Evolutionary conservation across 2,797 vertebrate species (phyloP).

Genomic region (Alectoris magna): DNA sequence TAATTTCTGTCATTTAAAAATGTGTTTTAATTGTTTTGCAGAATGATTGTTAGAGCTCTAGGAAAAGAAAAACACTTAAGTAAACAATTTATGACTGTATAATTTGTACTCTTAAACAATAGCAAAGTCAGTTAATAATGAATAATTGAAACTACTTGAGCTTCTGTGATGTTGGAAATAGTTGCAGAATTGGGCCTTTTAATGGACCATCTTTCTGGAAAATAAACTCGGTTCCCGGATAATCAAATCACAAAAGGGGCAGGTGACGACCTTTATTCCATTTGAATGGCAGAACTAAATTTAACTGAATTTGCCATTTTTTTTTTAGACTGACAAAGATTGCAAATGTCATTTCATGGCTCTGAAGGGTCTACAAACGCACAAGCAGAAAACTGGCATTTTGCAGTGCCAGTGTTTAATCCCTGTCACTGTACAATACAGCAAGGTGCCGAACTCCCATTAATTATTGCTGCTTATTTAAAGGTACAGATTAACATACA

Average conservation of each 20-base stretch:
- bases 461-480: conserved; percentile 56
- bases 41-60: background rate
- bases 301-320: conserved; percentile 73
- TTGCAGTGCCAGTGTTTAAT: conserved; percentile 67
- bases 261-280: conserved; percentile 75
- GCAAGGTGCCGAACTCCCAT: conserved; percentile 33
- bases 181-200: background rate
- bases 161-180: background rate
- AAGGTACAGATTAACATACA: conserved; percentile 38
- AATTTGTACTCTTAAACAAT: conserved; percentile 41
- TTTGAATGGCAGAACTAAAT: conserved; percentile 78
- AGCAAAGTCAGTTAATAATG: conserved; percentile 48
- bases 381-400: conserved; percentile 68
- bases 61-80: conserved; percentile 5
- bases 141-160: conserved; percentile 36
- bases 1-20: conserved; percentile 27
- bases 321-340: conserved; percentile 72
- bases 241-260: conserved; percentile 65
- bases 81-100: conserved; percentile 4
- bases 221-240: conserved; percentile 51
- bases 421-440: conserved; percentile 38
- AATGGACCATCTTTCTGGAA: conserved; percentile 35
- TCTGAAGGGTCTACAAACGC: conserved; percentile 63
- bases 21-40: conserved; percentile 40
- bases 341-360: conserved; percentile 70